Evolutionary conservation across 1,140 invertebrate species (phyloP).

Genomic region (Mya arenaria): DNA sequence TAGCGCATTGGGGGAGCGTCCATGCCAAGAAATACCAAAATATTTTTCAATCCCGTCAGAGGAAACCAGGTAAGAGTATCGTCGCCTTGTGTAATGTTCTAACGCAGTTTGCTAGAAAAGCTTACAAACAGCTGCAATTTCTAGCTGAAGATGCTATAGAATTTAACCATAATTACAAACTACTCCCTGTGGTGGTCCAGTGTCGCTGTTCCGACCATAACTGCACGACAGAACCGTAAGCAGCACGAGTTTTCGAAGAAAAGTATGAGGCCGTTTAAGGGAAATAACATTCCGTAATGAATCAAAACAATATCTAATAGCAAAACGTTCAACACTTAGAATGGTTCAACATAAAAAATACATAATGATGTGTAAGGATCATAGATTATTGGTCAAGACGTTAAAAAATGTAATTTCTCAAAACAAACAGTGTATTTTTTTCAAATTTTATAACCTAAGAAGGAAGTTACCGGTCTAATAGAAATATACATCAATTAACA

Average conservation of each 20-base stretch:
- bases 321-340: too few relatives aligned
- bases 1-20: neutral
- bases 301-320: too few relatives aligned
- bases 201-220: neutral
- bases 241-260: neutral
- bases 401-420: too few relatives aligned
- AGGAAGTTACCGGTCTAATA: too few relatives aligned
- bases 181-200: neutral
- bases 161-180: neutral
- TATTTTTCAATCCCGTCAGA: neutral
- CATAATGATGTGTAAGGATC: too few relatives aligned
- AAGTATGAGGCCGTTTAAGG: too few relatives aligned
- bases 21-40: conserved; percentile 1
- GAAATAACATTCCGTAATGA: too few relatives aligned
- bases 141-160: conserved; percentile 9
- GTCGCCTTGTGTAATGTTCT: neutral
- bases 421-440: too few relatives aligned
- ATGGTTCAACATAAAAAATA: too few relatives aligned
- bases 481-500: too few relatives aligned
- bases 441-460: too few relatives aligned
- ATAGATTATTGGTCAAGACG: too few relatives aligned
- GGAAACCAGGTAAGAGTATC: conserved; percentile 3
- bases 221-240: neutral
- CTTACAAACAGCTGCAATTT: neutral
- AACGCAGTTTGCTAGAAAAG: neutral